Percentiles rank a stretch among this genome's conserved stretches.
Conservation (phyloP, 1,140 invertebrate species). For the Octopus sinensis region DNA sequence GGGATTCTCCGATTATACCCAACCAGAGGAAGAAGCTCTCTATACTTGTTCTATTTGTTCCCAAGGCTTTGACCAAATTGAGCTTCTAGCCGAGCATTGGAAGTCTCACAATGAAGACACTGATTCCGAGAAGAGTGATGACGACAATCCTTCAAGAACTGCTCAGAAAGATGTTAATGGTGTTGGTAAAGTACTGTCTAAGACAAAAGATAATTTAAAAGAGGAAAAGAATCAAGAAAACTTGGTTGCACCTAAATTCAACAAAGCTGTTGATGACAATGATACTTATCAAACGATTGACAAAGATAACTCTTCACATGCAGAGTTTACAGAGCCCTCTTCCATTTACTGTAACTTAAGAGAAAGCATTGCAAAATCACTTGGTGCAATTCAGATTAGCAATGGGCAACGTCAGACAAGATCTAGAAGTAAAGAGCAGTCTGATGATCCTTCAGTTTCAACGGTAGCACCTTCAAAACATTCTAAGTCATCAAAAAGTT, state of each 20-base stretch:
- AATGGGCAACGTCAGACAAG: background rate
- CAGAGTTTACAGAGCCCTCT: background rate
- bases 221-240: no score
- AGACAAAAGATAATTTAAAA: no score
- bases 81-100: background rate
- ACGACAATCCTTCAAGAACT: background rate
- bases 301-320: no score
- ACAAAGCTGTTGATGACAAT: no score
- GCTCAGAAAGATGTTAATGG: no score
- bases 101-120: conserved; percentile 2
- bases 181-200: no score
- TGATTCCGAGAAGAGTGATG: background rate
- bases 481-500: background rate
- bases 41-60: background rate
- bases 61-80: background rate
- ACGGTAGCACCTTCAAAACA: background rate
- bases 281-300: no score
- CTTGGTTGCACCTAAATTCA: no score
- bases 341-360: background rate
- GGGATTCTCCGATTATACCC: background rate
- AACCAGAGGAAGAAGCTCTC: background rate
- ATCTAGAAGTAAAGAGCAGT: background rate
- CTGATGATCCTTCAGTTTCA: background rate
- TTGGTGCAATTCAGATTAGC: background rate
- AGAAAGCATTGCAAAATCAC: conserved; percentile 4